Evolutionary conservation across 2,113 vertebrate genomes (phyloP).

Genomic region (Oophaga pumilio): DNA sequence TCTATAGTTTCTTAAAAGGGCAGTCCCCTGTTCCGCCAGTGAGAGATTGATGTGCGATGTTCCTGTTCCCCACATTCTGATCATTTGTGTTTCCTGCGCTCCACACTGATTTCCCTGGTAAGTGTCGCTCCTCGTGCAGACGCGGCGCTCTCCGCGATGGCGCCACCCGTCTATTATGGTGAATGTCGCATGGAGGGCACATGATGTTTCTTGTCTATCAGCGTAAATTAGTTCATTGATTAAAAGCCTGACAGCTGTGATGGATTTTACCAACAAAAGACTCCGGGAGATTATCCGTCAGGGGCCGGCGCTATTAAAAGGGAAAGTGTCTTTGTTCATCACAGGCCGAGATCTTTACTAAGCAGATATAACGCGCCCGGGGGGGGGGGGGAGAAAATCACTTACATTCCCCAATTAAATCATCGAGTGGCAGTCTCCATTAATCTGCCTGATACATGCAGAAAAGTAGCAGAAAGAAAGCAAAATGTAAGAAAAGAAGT

Average conservation of each 20-base stretch:
- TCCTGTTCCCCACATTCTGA: background rate
- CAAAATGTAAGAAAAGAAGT: background rate
- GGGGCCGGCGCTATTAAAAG: constrained; percentile 25
- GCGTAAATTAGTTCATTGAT: constrained; percentile 48
- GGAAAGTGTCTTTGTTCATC: constrained; percentile 18
- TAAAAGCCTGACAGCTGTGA: constrained; percentile 44
- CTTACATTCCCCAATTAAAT: constrained; percentile 43
- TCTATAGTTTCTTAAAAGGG: background rate
- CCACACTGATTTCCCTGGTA: background rate
- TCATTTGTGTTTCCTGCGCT: background rate
- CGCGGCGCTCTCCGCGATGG: background rate
- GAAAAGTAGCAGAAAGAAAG: background rate
- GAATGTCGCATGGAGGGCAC: constrained; percentile 18
- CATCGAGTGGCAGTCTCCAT: constrained; percentile 2
- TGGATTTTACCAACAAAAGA: constrained; percentile 39
- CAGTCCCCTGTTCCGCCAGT: background rate
- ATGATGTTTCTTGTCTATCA: constrained; percentile 31
- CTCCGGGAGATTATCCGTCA: constrained; percentile 39
- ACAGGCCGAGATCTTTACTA: constrained; percentile 30
- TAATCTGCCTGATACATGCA: background rate
- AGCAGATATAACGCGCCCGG: constrained; percentile 30
- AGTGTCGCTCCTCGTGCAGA: background rate
- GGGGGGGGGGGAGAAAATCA: constrained; percentile 28
- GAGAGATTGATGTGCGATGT: no score
- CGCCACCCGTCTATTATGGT: constrained; percentile 21